Evolutionary conservation across 2,113 vertebrate genomes (phyloP).

Genomic region (Grammomys surdaster): DNA sequence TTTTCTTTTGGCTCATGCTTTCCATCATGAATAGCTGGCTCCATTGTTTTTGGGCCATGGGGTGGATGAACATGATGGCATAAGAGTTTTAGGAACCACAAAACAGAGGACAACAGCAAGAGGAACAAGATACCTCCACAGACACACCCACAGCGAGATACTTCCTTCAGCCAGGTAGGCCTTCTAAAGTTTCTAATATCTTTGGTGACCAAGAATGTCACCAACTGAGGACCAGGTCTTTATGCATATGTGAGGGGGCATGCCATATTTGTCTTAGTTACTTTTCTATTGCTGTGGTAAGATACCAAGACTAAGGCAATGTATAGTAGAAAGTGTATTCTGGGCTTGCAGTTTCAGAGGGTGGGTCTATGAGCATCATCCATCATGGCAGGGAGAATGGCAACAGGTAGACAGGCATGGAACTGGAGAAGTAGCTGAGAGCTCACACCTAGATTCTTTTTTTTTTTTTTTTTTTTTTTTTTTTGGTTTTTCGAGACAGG

Average conservation of each 20-base stretch:
- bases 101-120: neutral
- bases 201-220: neutral
- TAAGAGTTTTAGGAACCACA: neutral
- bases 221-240: neutral
- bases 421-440: neutral
- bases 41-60: neutral
- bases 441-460: neutral
- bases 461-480: too few relatives aligned
- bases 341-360: neutral
- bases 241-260: neutral
- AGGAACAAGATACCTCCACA: neutral
- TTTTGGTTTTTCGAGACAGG: too few relatives aligned
- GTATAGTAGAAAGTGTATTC: neutral
- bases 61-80: neutral
- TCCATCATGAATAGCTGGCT: neutral
- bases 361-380: neutral
- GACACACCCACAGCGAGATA: neutral
- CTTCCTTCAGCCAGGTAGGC: neutral
- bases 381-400: neutral
- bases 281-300: neutral
- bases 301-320: neutral
- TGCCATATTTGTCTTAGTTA: neutral
- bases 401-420: neutral
- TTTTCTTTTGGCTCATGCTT: neutral
- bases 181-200: neutral